Evolutionary conservation across 2,113 vertebrate genomes (phyloP).

Genomic region (Aviceda subcristata): DNA sequence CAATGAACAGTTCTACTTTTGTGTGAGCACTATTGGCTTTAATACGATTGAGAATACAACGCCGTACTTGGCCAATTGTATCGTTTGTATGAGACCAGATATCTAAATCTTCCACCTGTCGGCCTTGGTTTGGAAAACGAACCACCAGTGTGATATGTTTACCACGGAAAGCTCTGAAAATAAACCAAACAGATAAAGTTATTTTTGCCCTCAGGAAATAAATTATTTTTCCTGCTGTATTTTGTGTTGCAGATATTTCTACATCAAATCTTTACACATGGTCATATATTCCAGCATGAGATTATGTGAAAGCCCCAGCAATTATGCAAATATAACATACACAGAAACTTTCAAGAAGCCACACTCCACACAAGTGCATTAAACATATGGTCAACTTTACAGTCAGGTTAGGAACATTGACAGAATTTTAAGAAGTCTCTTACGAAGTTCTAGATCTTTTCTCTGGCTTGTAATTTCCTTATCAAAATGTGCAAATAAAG

Average conservation of each 20-base stretch:
- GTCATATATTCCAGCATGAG: neutral
- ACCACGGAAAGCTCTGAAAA: slow-evolving; percentile 92
- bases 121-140: slow-evolving; percentile 97
- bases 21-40: slow-evolving; percentile 97
- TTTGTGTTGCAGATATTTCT: neutral
- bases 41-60: slow-evolving; percentile 94
- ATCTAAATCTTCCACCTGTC: slow-evolving; percentile 96
- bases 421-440: neutral
- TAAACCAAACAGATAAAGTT: neutral
- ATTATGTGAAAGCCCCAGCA: neutral
- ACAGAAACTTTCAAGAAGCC: neutral
- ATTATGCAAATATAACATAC: neutral
- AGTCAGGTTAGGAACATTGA: neutral
- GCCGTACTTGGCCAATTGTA: slow-evolving; percentile 96
- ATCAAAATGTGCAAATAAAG: neutral
- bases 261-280: neutral
- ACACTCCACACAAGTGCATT: neutral
- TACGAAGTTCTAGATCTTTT: neutral
- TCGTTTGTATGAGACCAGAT: slow-evolving; percentile 99
- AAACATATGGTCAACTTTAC: neutral
- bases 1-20: slow-evolving; percentile 96
- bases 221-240: neutral
- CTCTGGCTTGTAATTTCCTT: neutral
- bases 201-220: neutral
- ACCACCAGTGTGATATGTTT: slow-evolving; percentile 97